These are phyloP conservation scores for Aricia agestis DNA, from an alignment of 1,140 invertebrate species.

Conservation along the genomic window DNA sequence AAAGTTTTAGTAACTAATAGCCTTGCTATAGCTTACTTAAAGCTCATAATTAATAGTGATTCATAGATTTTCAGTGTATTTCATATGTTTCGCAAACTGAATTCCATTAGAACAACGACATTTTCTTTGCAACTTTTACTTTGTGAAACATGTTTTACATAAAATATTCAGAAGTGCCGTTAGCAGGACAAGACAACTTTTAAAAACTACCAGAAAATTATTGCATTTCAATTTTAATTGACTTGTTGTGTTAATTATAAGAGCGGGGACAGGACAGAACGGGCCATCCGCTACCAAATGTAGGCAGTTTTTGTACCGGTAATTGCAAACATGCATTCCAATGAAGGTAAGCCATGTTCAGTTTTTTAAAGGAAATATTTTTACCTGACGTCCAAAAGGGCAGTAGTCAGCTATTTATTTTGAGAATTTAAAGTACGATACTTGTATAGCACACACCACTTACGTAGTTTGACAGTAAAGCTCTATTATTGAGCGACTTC, in stretches of 20 bases:
- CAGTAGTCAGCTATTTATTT: conserved; percentile 3
- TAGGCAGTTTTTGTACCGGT: background rate
- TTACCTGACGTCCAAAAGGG: background rate
- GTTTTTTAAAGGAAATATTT: conserved; percentile 4
- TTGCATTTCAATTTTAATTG: conserved; percentile 11
- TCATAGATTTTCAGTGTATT: background rate
- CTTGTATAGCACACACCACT: no score
- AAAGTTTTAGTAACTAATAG: no score
- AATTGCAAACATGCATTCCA: background rate
- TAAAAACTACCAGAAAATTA: conserved; percentile 13
- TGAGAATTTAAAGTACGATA: background rate
- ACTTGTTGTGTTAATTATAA: conserved; percentile 12
- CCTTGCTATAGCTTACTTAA: no score
- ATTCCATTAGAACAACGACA: background rate
- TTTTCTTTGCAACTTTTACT: conserved; percentile 1
- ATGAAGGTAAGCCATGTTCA: background rate
- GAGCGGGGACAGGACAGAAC: background rate
- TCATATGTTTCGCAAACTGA: background rate
- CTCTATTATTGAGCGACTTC: no score
- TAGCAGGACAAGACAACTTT: background rate
- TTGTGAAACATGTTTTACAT: conserved; percentile 9
- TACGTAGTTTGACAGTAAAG: no score
- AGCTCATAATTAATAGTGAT: no score
- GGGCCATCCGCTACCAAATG: background rate
- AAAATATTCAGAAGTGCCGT: conserved; percentile 4